Percentiles rank a stretch among this genome's conserved stretches.
Evolutionary conservation across 92 coral and sea anemone species (phyloP).

Genomic region (Metridium senile): DNA sequence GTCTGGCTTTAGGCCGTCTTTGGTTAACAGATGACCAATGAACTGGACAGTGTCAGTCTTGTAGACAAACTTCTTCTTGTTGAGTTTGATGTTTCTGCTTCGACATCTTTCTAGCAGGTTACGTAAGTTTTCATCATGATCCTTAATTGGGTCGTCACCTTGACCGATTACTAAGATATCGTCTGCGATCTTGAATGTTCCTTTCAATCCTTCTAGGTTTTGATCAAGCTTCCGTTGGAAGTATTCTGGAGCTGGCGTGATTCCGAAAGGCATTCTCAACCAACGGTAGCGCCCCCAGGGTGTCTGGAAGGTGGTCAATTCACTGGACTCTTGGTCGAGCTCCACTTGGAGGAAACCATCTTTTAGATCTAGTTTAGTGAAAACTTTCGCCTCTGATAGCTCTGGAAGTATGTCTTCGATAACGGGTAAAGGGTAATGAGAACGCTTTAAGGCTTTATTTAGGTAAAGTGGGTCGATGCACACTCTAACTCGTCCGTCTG

Average conservation of each 20-base stretch:
- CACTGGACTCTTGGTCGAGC: constrained; percentile 42
- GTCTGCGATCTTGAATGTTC: not conserved
- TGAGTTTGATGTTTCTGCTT: constrained; percentile 22
- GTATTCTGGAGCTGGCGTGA: constrained; percentile 38
- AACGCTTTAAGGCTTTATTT: not conserved
- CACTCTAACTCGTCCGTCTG: constrained; percentile 36
- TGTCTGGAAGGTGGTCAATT: constrained; percentile 39
- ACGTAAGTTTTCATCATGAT: constrained; percentile 40
- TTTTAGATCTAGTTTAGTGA: constrained; percentile 30
- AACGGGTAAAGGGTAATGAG: not conserved
- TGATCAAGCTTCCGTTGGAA: constrained; percentile 41
- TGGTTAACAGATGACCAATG: constrained; percentile 43
- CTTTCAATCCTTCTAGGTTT: constrained; percentile 1
- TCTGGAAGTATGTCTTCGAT: constrained; percentile 28
- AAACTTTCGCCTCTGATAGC: constrained; percentile 24
- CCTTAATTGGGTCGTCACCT: constrained; percentile 32
- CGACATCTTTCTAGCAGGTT: constrained; percentile 40
- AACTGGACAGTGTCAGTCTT: constrained; percentile 34
- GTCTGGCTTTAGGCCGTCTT: constrained; percentile 57
- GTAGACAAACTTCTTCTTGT: constrained; percentile 25
- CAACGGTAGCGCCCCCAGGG: constrained; percentile 35
- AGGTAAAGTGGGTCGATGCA: constrained; percentile 5
- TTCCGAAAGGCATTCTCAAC: constrained; percentile 43
- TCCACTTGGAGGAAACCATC: constrained; percentile 40
- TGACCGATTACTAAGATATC: constrained; percentile 5